phyloP scores from a whole-genome alignment of 1,140 invertebrate genomes.

The Lepidurus packardi region DNA sequence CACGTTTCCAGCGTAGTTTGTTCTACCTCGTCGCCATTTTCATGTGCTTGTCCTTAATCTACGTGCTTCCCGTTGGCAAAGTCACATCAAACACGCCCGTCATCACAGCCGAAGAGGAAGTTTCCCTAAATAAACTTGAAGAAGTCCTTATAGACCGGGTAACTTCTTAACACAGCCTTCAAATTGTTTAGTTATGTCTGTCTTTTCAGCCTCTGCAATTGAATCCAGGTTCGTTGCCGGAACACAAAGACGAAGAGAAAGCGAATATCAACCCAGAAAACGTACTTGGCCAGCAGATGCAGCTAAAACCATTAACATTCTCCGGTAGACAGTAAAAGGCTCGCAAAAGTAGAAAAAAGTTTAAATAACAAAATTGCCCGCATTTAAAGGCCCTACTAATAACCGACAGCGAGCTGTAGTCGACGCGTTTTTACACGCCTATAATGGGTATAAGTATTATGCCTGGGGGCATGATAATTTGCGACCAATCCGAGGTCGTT shows the following conservation, averaged over 20 bases:
- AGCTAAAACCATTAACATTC: not conserved
- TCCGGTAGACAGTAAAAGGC: not conserved
- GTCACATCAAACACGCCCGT: not conserved
- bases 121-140: not conserved
- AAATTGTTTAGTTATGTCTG: not conserved
- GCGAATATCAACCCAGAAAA: not conserved
- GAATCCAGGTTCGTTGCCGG: constrained; percentile 11
- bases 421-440: constrained; percentile 81
- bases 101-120: not conserved
- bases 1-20: constrained; percentile 70
- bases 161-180: not conserved
- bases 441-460: constrained; percentile 81
- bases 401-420: constrained; percentile 72
- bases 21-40: constrained; percentile 56
- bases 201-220: not conserved
- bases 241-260: constrained; percentile 3
- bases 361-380: not conserved
- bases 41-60: constrained; percentile 51
- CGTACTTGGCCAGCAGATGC: not conserved
- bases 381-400: constrained; percentile 62
- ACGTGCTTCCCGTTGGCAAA: constrained; percentile 47
- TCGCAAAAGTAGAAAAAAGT: too few species aligned
- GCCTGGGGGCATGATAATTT: constrained; percentile 94
- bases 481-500: constrained; percentile 72
- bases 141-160: not conserved